Conservation (phyloP, 2,797 vertebrate genomes). For the Gila robusta region DNA sequence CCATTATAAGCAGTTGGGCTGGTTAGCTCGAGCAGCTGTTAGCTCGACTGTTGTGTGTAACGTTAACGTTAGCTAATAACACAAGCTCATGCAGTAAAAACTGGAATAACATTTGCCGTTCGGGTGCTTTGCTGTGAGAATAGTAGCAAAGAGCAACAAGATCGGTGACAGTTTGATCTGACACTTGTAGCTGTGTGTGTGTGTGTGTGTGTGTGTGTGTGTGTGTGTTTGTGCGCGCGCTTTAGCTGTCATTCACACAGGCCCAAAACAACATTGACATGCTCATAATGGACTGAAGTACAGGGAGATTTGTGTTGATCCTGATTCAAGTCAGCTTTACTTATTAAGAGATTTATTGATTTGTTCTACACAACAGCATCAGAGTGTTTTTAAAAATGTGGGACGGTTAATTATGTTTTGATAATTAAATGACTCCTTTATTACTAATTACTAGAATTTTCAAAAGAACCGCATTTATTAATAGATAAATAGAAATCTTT, state of each 20-base stretch:
- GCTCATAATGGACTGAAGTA: not conserved
- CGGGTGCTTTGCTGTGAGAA: not conserved
- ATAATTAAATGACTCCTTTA: not conserved
- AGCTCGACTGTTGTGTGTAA: not conserved
- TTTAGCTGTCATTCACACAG: constrained; percentile 33
- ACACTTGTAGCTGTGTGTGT: constrained; percentile 7
- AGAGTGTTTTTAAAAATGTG: not conserved
- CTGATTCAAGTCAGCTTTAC: not conserved
- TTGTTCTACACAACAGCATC: not conserved
- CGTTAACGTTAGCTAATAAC: not conserved
- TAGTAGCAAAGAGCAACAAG: not conserved
- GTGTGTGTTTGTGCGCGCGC: not conserved
- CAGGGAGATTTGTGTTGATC: not conserved
- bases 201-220: not conserved
- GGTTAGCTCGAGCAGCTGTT: constrained; percentile 26
- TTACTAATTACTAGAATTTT: not conserved
- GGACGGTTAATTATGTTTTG: constrained; percentile 4
- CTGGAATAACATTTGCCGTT: not conserved
- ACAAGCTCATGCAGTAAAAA: not conserved
- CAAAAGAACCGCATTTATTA: not conserved
- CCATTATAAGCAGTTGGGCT: not conserved
- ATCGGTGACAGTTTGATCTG: not conserved
- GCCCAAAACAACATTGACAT: not conserved
- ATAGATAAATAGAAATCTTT: not conserved
- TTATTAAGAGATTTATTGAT: not conserved